Percentiles rank a stretch among this genome's conserved stretches.
Conservation (phyloP, 2,113 vertebrate species). For the Heterotis niloticus region DNA sequence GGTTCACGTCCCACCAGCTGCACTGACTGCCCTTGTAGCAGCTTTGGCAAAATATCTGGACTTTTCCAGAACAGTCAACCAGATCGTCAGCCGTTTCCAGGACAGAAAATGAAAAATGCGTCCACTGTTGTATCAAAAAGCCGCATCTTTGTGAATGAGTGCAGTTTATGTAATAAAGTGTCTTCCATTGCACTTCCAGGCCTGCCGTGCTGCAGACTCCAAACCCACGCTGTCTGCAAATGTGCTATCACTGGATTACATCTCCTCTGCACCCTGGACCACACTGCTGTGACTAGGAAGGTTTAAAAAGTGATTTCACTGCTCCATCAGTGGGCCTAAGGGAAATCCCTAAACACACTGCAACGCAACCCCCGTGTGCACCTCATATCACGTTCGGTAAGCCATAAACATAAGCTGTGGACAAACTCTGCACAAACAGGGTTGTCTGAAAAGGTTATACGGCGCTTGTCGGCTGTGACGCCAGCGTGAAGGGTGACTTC, state of each 20-base stretch:
- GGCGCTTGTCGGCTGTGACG: conserved; percentile 8
- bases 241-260: neutral
- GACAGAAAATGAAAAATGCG: neutral
- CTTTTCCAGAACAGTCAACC: too few relatives aligned
- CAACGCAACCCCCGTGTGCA: neutral
- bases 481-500: neutral
- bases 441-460: conserved; percentile 31
- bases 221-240: neutral
- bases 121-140: neutral
- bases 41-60: too few relatives aligned
- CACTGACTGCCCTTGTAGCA: too few relatives aligned
- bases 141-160: neutral
- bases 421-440: conserved; percentile 33
- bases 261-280: neutral
- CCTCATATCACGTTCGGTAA: conserved; percentile 30
- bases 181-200: neutral
- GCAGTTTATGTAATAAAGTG: neutral
- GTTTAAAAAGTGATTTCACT: neutral
- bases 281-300: neutral
- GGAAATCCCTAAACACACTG: neutral
- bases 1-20: too few relatives aligned
- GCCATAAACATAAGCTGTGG: conserved; percentile 39
- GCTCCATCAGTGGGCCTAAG: neutral
- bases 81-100: too few relatives aligned
- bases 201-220: neutral